phyloP scores from a whole-genome alignment of 2,797 vertebrate species.

The Pelobates cultripes region DNA sequence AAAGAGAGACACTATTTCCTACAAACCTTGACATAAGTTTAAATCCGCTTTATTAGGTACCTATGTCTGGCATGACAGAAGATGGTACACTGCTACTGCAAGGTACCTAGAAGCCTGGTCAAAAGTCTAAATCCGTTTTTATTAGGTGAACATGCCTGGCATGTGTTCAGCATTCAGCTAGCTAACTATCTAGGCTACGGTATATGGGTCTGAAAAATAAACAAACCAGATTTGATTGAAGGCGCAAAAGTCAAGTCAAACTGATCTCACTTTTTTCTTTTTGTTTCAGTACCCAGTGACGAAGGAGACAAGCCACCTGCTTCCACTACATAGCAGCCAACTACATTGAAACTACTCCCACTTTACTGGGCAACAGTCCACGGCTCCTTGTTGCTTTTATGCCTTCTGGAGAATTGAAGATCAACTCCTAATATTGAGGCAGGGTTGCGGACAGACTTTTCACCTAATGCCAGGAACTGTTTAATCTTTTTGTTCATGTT shows the following conservation, averaged over 20 bases:
- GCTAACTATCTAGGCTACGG: too few relatives aligned
- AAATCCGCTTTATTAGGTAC: too few relatives aligned
- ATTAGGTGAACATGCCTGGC: too few relatives aligned
- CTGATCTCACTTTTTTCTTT: not conserved
- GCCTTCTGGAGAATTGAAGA: conserved; percentile 79
- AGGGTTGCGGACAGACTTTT: conserved; percentile 75
- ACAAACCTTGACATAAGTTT: too few relatives aligned
- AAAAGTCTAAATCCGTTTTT: too few relatives aligned
- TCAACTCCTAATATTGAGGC: conserved; percentile 76
- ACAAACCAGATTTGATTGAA: too few relatives aligned
- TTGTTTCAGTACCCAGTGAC: conserved; percentile 82
- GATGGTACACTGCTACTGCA: too few relatives aligned
- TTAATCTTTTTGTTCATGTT: conserved; percentile 72
- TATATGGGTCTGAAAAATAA: too few relatives aligned
- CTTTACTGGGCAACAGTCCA: conserved; percentile 73
- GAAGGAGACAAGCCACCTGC: conserved; percentile 83
- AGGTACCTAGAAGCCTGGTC: too few relatives aligned
- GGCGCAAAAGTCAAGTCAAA: not conserved
- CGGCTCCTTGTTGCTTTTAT: conserved; percentile 66
- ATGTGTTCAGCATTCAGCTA: too few relatives aligned
- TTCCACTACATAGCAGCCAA: conserved; percentile 93
- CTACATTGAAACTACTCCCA: conserved; percentile 28
- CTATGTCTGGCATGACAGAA: too few relatives aligned
- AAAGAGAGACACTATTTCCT: too few relatives aligned
- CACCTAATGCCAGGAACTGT: conserved; percentile 72